Conservation (phyloP, 2,113 vertebrate species). For the Tautogolabrus adspersus region DNA sequence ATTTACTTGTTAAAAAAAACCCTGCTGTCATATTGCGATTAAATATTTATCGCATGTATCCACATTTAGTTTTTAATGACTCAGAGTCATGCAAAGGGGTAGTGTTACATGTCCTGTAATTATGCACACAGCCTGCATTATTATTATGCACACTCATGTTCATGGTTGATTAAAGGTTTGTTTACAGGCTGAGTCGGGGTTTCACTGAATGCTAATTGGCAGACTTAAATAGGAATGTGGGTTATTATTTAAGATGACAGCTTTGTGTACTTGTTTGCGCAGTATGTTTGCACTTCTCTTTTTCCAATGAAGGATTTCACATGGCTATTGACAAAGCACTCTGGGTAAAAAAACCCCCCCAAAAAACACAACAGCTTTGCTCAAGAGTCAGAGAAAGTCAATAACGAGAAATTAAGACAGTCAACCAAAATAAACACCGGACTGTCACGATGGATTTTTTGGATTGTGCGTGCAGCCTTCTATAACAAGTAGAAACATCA, state of each 20-base stretch:
- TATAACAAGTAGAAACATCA: conserved; percentile 33
- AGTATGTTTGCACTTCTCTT: conserved; percentile 47
- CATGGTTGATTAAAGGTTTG: conserved; percentile 61
- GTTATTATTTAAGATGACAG: conserved; percentile 54
- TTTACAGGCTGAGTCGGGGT: conserved; percentile 40
- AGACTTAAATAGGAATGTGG: conserved; percentile 42
- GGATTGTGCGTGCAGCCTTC: conserved; percentile 20
- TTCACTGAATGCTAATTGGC: conserved; percentile 52
- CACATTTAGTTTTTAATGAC: conserved; percentile 10
- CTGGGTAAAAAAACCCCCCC: conserved; percentile 30
- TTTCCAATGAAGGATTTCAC: conserved; percentile 20
- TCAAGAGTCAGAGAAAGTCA: conserved; percentile 44
- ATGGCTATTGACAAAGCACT: conserved; percentile 46
- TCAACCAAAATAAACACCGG: conserved; percentile 42
- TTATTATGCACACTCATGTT: conserved; percentile 57
- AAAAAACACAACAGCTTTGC: conserved; percentile 3
- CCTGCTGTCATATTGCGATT: background rate
- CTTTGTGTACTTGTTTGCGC: conserved; percentile 46
- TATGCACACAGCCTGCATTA: conserved; percentile 15
- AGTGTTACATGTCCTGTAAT: conserved; percentile 35
- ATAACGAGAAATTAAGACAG: conserved; percentile 50
- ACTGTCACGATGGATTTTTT: conserved; percentile 28
- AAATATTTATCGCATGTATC: conserved; percentile 15
- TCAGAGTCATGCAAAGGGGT: conserved; percentile 21
- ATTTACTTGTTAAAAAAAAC: conserved; percentile 12